Percentiles rank a stretch among this genome's conserved stretches.
phyloP scores from a whole-genome alignment of 2,113 vertebrate genomes.

The Aphyosemion australe region DNA sequence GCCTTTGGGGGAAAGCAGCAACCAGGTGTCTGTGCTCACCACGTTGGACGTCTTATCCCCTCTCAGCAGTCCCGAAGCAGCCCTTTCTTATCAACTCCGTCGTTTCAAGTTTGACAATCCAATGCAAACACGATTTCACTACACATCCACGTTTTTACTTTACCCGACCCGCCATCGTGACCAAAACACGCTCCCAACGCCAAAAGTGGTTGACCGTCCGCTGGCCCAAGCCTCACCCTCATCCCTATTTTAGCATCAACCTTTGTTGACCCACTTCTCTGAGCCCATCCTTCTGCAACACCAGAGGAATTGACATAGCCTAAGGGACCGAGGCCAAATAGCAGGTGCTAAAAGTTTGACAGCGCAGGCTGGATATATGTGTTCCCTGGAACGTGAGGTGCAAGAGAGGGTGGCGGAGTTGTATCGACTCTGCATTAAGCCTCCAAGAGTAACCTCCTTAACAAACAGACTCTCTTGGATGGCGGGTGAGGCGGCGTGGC shows the following conservation, averaged over 20 bases:
- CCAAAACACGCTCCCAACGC: conserved; percentile 26
- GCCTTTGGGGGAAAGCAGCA: conserved; percentile 49
- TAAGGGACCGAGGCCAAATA: conserved; percentile 61
- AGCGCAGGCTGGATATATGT: conserved; percentile 70
- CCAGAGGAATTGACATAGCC: conserved; percentile 64
- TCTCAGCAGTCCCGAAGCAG: not conserved
- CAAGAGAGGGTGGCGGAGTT: conserved; percentile 67
- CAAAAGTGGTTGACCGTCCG: conserved; percentile 28
- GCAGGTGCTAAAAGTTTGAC: conserved; percentile 84
- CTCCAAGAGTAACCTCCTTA: conserved; percentile 52
- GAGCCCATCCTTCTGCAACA: conserved; percentile 55
- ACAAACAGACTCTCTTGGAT: conserved; percentile 43
- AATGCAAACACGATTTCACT: conserved; percentile 1
- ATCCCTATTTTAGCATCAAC: conserved; percentile 65
- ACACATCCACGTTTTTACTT: conserved; percentile 52
- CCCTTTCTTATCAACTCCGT: not conserved
- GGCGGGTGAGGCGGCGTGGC: conserved; percentile 17
- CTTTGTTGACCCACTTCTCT: conserved; percentile 77
- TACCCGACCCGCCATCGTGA: conserved; percentile 34
- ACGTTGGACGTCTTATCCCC: conserved; percentile 20
- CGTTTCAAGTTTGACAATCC: no score
- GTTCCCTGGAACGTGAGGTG: conserved; percentile 74
- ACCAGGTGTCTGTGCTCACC: conserved; percentile 10
- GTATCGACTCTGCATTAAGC: conserved; percentile 70
- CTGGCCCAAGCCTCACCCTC: conserved; percentile 72